These are phyloP conservation scores for Beris morrisii DNA, from an alignment of 2,888 invertebrate species.

Conservation along the genomic window DNA sequence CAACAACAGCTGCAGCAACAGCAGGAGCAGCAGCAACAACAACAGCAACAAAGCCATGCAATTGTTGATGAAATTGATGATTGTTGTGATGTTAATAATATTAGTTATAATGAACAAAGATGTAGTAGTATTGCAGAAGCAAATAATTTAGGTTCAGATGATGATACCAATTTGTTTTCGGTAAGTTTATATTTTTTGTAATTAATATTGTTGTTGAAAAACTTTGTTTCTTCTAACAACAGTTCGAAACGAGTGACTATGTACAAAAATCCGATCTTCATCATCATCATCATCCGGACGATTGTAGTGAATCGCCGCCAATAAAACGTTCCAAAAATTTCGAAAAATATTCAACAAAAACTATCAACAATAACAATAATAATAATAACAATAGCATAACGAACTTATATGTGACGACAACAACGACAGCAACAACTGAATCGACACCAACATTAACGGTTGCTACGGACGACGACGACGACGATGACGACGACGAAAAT, in stretches of 20 bases:
- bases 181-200: constrained; percentile 21
- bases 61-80: constrained; percentile 18
- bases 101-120: constrained; percentile 48
- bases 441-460: background rate
- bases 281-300: constrained; percentile 34
- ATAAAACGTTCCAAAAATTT: constrained; percentile 42
- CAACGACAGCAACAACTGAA: background rate
- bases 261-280: constrained; percentile 12
- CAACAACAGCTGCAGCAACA: constrained; percentile 22
- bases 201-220: constrained; percentile 9
- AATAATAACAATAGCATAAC: constrained; percentile 35
- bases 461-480: background rate
- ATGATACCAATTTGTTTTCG: constrained; percentile 33
- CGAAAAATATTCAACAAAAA: constrained; percentile 35
- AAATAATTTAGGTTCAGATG: constrained; percentile 23
- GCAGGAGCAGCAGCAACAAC: constrained; percentile 3
- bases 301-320: constrained; percentile 41
- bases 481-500: background rate
- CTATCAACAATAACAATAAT: constrained; percentile 38
- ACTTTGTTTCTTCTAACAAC: background rate
- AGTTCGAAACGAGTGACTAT: constrained; percentile 25
- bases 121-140: constrained; percentile 14
- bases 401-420: constrained; percentile 23
- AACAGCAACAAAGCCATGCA: constrained; percentile 23
- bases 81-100: constrained; percentile 46